Evolutionary conservation across 1,140 invertebrate species (phyloP).

Genomic region (Heliconius hermathena): DNA sequence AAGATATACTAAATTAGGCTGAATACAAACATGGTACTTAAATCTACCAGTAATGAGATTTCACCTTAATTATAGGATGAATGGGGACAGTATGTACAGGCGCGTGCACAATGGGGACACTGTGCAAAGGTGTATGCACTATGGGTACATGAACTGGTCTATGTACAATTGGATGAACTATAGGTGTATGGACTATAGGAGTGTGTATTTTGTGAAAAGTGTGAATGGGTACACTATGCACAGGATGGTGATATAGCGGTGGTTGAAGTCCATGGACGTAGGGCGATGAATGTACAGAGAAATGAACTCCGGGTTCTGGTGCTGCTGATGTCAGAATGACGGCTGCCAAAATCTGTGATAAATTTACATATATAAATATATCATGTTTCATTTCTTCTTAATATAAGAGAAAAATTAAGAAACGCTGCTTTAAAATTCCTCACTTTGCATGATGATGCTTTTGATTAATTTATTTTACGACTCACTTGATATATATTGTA

Average conservation of each 20-base stretch:
- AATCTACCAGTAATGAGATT: constrained; percentile 43
- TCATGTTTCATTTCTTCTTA: neutral
- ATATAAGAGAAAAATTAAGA: neutral
- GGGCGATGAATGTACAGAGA: constrained; percentile 30
- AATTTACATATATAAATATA: neutral
- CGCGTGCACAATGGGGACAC: constrained; percentile 35
- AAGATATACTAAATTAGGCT: neutral
- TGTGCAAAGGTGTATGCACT: constrained; percentile 26
- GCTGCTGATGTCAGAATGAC: constrained; percentile 21
- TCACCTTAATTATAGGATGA: constrained; percentile 43
- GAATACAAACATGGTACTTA: constrained; percentile 16
- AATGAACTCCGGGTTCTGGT: constrained; percentile 35
- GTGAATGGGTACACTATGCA: constrained; percentile 15
- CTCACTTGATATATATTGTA: neutral
- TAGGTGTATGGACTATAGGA: constrained; percentile 7
- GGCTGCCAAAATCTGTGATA: constrained; percentile 35
- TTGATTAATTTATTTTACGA: too few species aligned
- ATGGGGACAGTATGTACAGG: constrained; percentile 23
- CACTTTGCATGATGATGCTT: neutral
- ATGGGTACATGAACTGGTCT: neutral
- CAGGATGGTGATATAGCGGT: constrained; percentile 15
- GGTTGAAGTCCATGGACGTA: constrained; percentile 14
- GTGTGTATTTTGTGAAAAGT: constrained; percentile 10
- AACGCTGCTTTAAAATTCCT: neutral
- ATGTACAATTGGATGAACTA: constrained; percentile 24